These are phyloP conservation scores for Chydorus sphaericus DNA, from an alignment of 2,888 invertebrate species.

Conservation along the genomic window DNA sequence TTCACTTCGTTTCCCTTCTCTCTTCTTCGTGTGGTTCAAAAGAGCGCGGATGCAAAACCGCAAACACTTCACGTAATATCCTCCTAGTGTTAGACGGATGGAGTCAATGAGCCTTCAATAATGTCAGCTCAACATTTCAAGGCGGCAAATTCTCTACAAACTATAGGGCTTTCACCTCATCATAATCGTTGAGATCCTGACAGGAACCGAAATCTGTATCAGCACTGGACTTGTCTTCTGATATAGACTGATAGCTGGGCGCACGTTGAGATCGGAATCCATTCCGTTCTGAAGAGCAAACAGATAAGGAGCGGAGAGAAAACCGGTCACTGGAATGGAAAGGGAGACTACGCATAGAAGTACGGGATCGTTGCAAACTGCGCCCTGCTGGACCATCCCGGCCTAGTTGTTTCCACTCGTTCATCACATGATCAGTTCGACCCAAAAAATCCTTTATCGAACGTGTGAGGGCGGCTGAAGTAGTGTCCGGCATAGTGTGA, in stretches of 20 bases:
- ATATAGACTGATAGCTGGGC: slow-evolving; percentile 8
- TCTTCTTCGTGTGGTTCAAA: too few species aligned
- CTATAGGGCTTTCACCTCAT: too few species aligned
- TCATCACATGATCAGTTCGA: slow-evolving; percentile 74
- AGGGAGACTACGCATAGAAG: background rate
- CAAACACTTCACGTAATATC: too few species aligned
- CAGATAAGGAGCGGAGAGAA: background rate
- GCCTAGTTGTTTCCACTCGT: slow-evolving; percentile 62
- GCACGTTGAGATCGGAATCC: background rate
- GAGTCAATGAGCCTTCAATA: too few species aligned
- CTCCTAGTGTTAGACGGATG: too few species aligned
- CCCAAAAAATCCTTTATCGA: slow-evolving; percentile 66
- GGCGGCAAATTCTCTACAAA: too few species aligned
- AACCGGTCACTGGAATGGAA: background rate
- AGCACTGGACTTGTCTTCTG: background rate
- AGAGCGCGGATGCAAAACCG: too few species aligned
- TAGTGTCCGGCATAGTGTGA: slow-evolving; percentile 56
- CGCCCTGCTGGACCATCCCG: slow-evolving; percentile 26
- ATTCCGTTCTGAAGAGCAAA: background rate
- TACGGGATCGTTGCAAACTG: background rate
- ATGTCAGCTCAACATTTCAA: too few species aligned
- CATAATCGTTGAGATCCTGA: background rate
- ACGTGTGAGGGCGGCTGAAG: slow-evolving; percentile 54
- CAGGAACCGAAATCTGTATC: slow-evolving; percentile 6
- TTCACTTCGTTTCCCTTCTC: too few species aligned